A percentile compares a stretch with the other conserved stretches of the same genome.
Evolutionary conservation across 2,888 invertebrate genomes (phyloP).

Genomic region (Oligia strigilis): DNA sequence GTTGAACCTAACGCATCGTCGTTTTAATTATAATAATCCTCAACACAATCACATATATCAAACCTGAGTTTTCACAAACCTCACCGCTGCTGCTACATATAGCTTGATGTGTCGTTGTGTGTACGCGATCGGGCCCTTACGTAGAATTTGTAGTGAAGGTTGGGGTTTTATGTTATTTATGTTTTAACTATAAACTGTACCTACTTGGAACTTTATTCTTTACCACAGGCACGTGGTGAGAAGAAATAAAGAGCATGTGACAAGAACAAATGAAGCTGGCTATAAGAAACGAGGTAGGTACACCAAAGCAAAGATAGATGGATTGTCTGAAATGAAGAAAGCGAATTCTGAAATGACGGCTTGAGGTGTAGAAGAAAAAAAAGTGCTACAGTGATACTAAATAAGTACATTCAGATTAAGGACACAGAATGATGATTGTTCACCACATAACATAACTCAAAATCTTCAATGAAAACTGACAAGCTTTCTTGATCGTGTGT

Average conservation of each 20-base stretch:
- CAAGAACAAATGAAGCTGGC: neutral
- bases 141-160: neutral
- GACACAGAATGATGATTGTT: neutral
- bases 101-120: no score
- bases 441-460: neutral
- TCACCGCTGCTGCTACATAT: no score
- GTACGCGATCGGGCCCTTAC: neutral
- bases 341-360: neutral
- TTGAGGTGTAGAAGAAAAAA: neutral
- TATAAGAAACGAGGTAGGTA: neutral
- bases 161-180: neutral
- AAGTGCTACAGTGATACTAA: neutral
- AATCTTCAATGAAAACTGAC: neutral
- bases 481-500: conserved; percentile 10
- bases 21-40: no score
- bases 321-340: neutral
- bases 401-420: neutral
- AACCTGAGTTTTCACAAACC: no score
- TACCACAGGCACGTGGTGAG: neutral
- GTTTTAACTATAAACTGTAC: neutral
- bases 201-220: neutral
- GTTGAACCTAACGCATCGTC: no score
- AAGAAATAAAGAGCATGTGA: neutral
- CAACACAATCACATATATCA: no score
- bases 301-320: neutral